These are phyloP conservation scores for Gryon sp. DNA, from an alignment of 1,140 invertebrate genomes.

Conservation along the genomic window DNA sequence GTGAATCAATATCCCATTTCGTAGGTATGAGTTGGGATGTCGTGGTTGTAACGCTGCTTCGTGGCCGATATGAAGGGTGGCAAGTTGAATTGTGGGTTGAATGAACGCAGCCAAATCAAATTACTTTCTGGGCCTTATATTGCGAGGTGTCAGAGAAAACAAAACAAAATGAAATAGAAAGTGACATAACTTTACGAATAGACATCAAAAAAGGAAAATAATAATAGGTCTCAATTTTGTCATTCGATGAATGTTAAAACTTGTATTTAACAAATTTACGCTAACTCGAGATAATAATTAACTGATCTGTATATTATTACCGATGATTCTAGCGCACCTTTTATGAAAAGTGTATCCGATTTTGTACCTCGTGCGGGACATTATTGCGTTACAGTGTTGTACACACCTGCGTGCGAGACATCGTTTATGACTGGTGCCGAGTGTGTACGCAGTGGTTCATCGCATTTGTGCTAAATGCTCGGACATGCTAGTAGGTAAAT, in stretches of 20 bases:
- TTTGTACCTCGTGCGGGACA: slow-evolving; percentile 29
- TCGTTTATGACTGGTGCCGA: slow-evolving; percentile 57
- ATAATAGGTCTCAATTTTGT: too few species aligned
- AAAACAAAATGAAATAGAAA: slow-evolving; percentile 32
- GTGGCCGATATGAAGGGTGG: slow-evolving; percentile 64
- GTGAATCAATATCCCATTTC: slow-evolving; percentile 77
- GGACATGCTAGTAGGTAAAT: slow-evolving; percentile 60
- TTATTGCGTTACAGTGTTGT: slow-evolving; percentile 60
- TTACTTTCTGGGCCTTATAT: slow-evolving; percentile 70
- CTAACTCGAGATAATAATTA: slow-evolving; percentile 73
- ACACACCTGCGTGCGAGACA: slow-evolving; percentile 62
- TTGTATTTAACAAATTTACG: too few species aligned
- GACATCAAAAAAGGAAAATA: too few species aligned
- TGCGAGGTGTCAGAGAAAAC: slow-evolving; percentile 43
- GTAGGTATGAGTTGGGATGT: slow-evolving; percentile 73
- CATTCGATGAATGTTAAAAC: too few species aligned
- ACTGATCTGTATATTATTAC: slow-evolving; percentile 73
- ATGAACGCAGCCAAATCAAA: slow-evolving; percentile 72
- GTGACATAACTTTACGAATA: too few species aligned
- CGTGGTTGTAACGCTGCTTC: slow-evolving; percentile 74
- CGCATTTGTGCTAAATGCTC: slow-evolving; percentile 60
- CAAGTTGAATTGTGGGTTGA: slow-evolving; percentile 57
- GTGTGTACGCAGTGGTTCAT: slow-evolving; percentile 61
- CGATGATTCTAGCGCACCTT: slow-evolving; percentile 42
- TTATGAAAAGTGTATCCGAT: slow-evolving; percentile 52